Base-by-base conservation (phyloP, 23 tunicate genomes). In the Trididemnum clinides region DNA sequence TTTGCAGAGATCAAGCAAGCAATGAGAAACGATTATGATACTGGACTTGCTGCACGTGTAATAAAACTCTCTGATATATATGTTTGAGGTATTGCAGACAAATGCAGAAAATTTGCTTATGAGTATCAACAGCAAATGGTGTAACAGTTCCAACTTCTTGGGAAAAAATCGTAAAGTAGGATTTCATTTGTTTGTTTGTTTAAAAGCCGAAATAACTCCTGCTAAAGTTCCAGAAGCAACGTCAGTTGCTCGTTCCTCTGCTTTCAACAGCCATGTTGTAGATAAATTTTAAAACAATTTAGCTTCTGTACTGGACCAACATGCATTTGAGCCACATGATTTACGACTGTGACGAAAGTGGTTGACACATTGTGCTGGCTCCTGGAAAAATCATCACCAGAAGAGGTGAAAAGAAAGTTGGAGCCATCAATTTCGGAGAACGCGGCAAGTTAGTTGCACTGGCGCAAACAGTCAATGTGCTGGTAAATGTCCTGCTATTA, bases 391-490 rank as follows among this genome's bases (percentile, higher is more conserved):
- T 63, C 20, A 33, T 80, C 25, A 33, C 84, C 7, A 33, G 64
- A 80, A 63, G 33, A 80, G 84, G 84, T 33, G 37, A 69, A 69
- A 69, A 69, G 69, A 33, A 29, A 57, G 71, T 80, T 80, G 84
- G 84, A 64, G 64, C 84, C 28, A 77, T 77, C 7, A 77, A 73
- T 19, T 77, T 72, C 15, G 6, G 33, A 77, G 82, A 77, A 36
- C 22, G 71, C 25, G 84, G 78, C 26, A 19, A 51, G 35, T 28
- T 80, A 33, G 71, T 80, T 63, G 63, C 78, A 63, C 33, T 51
- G 39, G 34, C 29, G 25, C 28, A 33, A 22, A 29, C 84, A n/a
- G 37, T 80, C 10, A 80, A 80, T 80, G 84, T 78, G 44, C 20
- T 57, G 19, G 84, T 78, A 50, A 80, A 80, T 57, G 19, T 57